Conservation (phyloP, 2,113 vertebrate genomes). For the Maccullochella peelii region DNA sequence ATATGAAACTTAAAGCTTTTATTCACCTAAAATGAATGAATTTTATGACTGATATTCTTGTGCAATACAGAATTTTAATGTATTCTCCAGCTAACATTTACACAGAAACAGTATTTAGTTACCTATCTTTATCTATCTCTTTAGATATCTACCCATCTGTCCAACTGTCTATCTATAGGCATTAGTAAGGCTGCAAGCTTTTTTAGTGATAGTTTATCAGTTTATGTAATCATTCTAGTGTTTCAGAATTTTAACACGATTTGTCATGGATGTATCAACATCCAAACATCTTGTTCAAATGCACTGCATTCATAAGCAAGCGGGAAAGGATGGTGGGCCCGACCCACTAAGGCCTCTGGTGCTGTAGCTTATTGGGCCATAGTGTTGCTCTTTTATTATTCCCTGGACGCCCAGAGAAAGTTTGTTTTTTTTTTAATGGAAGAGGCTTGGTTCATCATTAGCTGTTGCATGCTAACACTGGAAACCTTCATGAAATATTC, state of each 20-base stretch:
- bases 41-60: neutral
- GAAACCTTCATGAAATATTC: slow-evolving; percentile 76
- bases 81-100: neutral
- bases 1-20: neutral
- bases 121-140: neutral
- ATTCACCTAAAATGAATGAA: neutral
- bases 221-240: neutral
- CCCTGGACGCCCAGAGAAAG: slow-evolving; percentile 15
- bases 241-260: neutral
- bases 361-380: slow-evolving; percentile 4
- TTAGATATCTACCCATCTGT: neutral
- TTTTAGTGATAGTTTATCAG: neutral
- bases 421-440: slow-evolving; percentile 21
- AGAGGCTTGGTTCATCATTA: slow-evolving; percentile 58
- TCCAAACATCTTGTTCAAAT: neutral
- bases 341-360: neutral
- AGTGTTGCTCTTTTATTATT: slow-evolving; percentile 45
- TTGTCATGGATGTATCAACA: slow-evolving; percentile 5
- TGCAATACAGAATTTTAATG: neutral
- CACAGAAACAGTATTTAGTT: neutral
- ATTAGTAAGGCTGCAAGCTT: neutral
- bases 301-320: neutral
- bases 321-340: neutral
- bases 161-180: neutral
- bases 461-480: slow-evolving; percentile 44